Base-by-base conservation (phyloP, 2,888 invertebrate species). In the Arge pagana region DNA sequence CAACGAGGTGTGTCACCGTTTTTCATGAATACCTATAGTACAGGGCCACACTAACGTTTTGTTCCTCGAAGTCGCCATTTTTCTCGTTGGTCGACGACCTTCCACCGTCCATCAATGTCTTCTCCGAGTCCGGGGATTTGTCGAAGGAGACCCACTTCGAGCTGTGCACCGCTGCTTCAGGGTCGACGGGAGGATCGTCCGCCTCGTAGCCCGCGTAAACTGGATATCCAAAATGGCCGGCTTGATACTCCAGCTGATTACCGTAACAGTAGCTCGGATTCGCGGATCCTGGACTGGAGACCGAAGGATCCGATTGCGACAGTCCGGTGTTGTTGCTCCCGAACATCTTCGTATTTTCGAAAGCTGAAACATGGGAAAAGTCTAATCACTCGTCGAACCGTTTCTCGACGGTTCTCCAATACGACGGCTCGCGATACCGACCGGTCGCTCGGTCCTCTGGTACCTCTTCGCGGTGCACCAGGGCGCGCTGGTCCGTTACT, bases 291-390 rank as follows among this genome's bases (percentile, higher is more conserved):
- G 82, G 81, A 21, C 89, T 89, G 11, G 87, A 85, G 67, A 89
- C 82, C 67, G 89, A 89, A 1, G 89, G 80, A 68, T 90, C 89
- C 4, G 92, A 92, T 67, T 90, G 90, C 4, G 90, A 89, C 2
- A 93, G 80, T 0, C 93, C 93, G 0, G 90, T 90, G 66, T 85
- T 86, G 16, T 84, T 82, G 48, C 83, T 76, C 1, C 83, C 82
- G 45, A 83, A 69, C 3, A 80, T 77, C 73, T 78, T 81, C 39
- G 70, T 63, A 42, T 68, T 69, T 45, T 65, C 66, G 59, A 70
- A 70, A 45, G 63, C 72, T 71, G 64, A 23, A 53, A 53, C n/a
- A 48, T 21, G 8, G 43, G 13, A 16, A 30, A 26, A 45, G 48
- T n/a, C 21, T n/a, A 21, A 5, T 5, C 10, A 28, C 28, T 21